Base-by-base conservation (phyloP, 2,797 vertebrate genomes). In the Enteromius radiatus region DNA sequence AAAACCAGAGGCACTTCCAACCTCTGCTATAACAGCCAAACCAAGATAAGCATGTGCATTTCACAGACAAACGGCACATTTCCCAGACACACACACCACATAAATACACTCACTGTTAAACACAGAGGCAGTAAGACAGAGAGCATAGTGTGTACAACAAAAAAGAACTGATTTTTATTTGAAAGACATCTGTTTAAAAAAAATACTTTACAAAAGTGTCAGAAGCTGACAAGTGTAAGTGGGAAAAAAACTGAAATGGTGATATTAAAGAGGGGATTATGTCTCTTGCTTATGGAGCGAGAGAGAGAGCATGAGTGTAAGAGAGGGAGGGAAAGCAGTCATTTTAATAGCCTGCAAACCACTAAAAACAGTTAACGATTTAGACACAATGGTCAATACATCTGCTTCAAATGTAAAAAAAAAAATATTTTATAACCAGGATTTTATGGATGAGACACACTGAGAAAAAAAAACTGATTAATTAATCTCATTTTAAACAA, bases 201-300 rank as follows among this genome's bases (percentile, higher is more conserved):
- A 82, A 76, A 84, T 76, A 80, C 83, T 81, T 45, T 84, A 88
- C 86, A 90, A 89, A 92, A 84, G 69, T 78, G 70, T 9, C 54
- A 61, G 65, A 88, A 63, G 28, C 41, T 76, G 88, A 84, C 75
- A 81, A 78, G 76, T 41, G 73, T 56, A 71, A 81, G 75, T 76
- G 80, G 65, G 33, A 21, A 7, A 65, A 77, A 54, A 65, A 54
- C 15, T 19, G 36, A 68, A 85, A 67, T 56, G n/a, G 7, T 75
- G 64, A 61, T 76, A 43, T 76, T 33, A 56, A 69, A 63, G 84
- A 76, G 63, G 31, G 69, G 79, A 84, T 87, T 84, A 81, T 9
- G 54, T 80, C 23, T 56, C 59, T 59, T 59, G 4, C n/a, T 84
- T 61, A 64, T 23, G 3, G 71, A 83, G 43, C 23, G 2, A 21